Conservation (phyloP, 2,113 vertebrate genomes). For the Dipodomys spectabilis region DNA sequence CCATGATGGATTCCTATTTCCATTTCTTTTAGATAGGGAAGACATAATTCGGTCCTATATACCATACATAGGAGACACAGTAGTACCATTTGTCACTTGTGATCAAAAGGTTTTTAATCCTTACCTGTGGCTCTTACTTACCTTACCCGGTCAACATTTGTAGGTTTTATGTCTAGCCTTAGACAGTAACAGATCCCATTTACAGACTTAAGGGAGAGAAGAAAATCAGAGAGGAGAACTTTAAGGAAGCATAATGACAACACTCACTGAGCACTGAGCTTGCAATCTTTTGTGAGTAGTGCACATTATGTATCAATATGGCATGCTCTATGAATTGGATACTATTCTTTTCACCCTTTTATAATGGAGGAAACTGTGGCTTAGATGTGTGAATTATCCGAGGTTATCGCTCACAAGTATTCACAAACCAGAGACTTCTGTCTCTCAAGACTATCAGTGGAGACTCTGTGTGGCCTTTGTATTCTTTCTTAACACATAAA, state of each 20-base stretch:
- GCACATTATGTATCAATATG: not conserved
- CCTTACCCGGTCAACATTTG: not conserved
- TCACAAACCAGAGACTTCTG: constrained; percentile 56
- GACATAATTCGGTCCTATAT: not conserved
- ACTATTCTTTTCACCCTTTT: constrained; percentile 3
- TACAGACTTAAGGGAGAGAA: not conserved
- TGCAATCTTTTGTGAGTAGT: not conserved
- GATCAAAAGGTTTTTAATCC: not conserved
- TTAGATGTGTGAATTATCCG: constrained; percentile 40
- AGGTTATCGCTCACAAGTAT: constrained; percentile 29
- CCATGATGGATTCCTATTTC: not conserved
- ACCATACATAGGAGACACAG: not conserved
- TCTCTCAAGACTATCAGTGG: not conserved
- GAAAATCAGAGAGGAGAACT: not conserved
- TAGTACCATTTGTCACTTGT: not conserved
- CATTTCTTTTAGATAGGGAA: not conserved
- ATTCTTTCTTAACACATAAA: constrained; percentile 69
- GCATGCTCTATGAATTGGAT: not conserved
- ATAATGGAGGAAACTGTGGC: not conserved
- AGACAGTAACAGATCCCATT: not conserved
- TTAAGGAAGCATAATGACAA: not conserved
- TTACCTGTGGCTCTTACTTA: not conserved
- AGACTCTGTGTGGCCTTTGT: constrained; percentile 50
- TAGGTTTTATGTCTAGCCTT: not conserved
- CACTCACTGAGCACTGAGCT: not conserved